A percentile compares a stretch with the other conserved stretches of the same genome.
These are phyloP conservation scores for Crematogaster levior DNA, from an alignment of 2,888 invertebrate species.

Conservation along the genomic window DNA sequence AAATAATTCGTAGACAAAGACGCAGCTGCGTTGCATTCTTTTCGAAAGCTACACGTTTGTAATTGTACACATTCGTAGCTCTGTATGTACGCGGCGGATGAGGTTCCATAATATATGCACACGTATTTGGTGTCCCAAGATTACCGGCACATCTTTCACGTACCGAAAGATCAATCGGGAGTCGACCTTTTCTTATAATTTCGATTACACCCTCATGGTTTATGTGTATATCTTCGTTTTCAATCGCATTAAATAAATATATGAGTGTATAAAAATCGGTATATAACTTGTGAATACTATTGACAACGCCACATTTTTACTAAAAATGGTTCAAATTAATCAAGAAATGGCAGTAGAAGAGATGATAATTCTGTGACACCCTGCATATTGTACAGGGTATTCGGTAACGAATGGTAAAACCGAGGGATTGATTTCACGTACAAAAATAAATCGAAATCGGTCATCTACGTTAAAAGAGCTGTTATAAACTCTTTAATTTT, in stretches of 20 bases:
- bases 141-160: slow-evolving; percentile 35
- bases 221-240: not conserved
- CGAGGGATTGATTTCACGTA: not conserved
- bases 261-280: not conserved
- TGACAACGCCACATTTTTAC: not conserved
- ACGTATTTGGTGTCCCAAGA: slow-evolving; percentile 21
- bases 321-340: slow-evolving; percentile 3
- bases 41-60: slow-evolving; percentile 17
- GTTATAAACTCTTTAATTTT: not conserved
- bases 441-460: slow-evolving; percentile 20
- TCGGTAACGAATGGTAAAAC: not conserved
- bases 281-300: not conserved
- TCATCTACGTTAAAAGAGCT: not conserved
- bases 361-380: slow-evolving; percentile 42
- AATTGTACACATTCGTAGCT: slow-evolving; percentile 33
- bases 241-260: not conserved
- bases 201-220: not conserved
- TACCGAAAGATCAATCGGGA: not conserved
- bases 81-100: slow-evolving; percentile 6
- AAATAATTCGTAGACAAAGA: slow-evolving; percentile 52
- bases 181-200: not conserved
- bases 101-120: not conserved
- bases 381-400: slow-evolving; percentile 4
- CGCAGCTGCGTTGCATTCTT: slow-evolving; percentile 40
- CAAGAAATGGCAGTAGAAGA: slow-evolving; percentile 5